These are phyloP conservation scores for Pecten maximus DNA, from an alignment of 2,888 invertebrate genomes.

Conservation along the genomic window DNA sequence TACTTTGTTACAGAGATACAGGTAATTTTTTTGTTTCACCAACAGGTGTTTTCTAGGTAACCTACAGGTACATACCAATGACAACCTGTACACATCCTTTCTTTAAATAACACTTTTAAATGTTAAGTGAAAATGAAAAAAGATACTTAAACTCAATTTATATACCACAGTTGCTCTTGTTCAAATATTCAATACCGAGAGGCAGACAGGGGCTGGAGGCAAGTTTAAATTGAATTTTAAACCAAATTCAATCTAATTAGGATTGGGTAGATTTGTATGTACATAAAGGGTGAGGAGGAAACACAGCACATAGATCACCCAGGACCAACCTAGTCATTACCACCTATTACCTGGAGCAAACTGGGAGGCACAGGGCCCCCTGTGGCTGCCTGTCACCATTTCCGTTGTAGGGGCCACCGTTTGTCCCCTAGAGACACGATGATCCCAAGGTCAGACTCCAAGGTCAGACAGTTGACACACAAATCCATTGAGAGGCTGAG, in stretches of 20 bases:
- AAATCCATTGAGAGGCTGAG: not conserved
- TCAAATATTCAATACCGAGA: not conserved
- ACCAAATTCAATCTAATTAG: not conserved
- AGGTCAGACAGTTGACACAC: conserved; percentile 12
- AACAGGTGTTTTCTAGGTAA: not conserved
- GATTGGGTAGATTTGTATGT: conserved; percentile 6
- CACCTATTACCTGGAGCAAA: not conserved
- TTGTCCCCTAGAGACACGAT: not conserved
- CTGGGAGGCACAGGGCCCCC: not conserved
- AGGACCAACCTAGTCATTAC: not conserved
- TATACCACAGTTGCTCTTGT: conserved; percentile 6
- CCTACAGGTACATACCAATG: not conserved
- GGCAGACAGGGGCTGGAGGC: conserved; percentile 10
- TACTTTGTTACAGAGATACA: not conserved
- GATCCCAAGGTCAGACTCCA: not conserved
- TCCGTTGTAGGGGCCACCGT: not conserved
- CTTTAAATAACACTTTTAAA: conserved; percentile 5
- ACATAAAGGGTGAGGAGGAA: not conserved
- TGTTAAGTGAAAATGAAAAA: conserved; percentile 31
- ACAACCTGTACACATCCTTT: not conserved
- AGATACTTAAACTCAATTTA: conserved; percentile 28
- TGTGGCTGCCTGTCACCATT: conserved; percentile 11
- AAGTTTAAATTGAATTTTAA: conserved; percentile 25
- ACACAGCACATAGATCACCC: not conserved
- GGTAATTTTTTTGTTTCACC: not conserved